Evolutionary conservation across 2,888 invertebrate genomes (phyloP).

Genomic region (Archaeoteleia sp.): DNA sequence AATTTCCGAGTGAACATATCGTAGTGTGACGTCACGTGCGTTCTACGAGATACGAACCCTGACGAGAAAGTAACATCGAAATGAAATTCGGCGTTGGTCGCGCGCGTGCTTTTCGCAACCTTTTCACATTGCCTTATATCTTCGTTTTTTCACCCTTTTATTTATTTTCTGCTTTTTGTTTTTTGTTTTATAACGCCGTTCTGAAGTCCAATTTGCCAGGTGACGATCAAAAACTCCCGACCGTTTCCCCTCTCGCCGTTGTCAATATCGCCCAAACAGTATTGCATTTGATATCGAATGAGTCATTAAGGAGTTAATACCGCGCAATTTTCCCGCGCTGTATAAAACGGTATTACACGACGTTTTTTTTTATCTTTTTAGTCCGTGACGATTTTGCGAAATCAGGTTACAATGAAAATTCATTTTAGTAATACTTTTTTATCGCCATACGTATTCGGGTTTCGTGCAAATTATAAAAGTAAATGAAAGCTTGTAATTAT

Average conservation of each 20-base stretch:
- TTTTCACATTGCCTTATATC: slow-evolving; percentile 41
- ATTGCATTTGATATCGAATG: slow-evolving; percentile 21
- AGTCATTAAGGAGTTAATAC: slow-evolving; percentile 32
- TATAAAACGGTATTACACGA: slow-evolving; percentile 24
- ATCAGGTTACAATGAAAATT: slow-evolving; percentile 10
- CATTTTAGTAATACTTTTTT: slow-evolving; percentile 8
- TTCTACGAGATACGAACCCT: slow-evolving; percentile 49
- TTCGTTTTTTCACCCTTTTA: slow-evolving; percentile 3
- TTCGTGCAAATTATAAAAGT: too few relatives aligned
- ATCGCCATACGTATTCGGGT: slow-evolving; percentile 1
- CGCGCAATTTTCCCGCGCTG: slow-evolving; percentile 7
- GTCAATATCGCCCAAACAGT: slow-evolving; percentile 45
- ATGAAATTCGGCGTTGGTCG: slow-evolving; percentile 51
- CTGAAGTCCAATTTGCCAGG: slow-evolving; percentile 44
- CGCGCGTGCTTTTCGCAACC: slow-evolving; percentile 37
- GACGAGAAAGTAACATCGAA: slow-evolving; percentile 48
- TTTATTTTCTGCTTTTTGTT: slow-evolving; percentile 9
- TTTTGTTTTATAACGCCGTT: slow-evolving; percentile 28
- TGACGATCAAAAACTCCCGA: slow-evolving; percentile 37
- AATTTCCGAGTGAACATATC: slow-evolving; percentile 58
- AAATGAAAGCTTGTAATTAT: slow-evolving; percentile 24
- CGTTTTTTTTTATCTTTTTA: slow-evolving; percentile 8
- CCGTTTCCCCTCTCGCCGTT: slow-evolving; percentile 9
- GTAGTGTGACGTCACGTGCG: slow-evolving; percentile 56
- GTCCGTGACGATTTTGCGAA: neutral